Conservation (phyloP, 2,797 vertebrate species). For the Poeciliopsis gracilis region DNA sequence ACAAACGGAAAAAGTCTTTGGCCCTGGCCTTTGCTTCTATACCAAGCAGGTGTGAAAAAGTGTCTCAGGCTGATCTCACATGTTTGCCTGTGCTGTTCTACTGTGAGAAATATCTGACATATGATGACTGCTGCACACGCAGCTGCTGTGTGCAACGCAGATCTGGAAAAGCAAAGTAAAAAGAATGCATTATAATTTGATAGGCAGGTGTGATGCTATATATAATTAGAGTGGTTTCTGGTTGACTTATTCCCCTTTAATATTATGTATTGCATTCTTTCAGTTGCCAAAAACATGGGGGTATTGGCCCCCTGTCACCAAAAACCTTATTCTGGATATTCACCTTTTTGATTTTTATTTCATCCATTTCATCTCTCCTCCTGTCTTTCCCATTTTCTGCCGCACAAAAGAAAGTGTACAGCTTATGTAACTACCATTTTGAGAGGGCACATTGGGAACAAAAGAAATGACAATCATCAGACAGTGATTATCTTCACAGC, state of each 20-base stretch:
- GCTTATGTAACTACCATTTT: constrained; percentile 55
- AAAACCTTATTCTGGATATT: constrained; percentile 6
- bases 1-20: constrained; percentile 37
- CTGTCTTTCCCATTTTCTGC: constrained; percentile 15
- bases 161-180: constrained; percentile 12
- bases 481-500: constrained; percentile 61
- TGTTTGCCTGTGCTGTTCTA: constrained; percentile 46
- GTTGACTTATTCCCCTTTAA: constrained; percentile 7
- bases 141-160: constrained; percentile 20
- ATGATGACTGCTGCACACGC: constrained; percentile 22
- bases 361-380: constrained; percentile 1
- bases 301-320: background rate
- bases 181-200: constrained; percentile 8
- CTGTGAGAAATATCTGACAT: constrained; percentile 65
- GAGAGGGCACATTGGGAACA: constrained; percentile 53
- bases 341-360: background rate
- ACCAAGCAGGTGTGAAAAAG: constrained; percentile 76
- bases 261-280: constrained; percentile 18
- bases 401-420: constrained; percentile 39
- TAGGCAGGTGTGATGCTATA: constrained; percentile 3
- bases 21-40: constrained; percentile 56
- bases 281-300: constrained; percentile 1
- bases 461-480: constrained; percentile 59
- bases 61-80: constrained; percentile 73
- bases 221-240: constrained; percentile 11